A percentile compares a stretch with the other conserved stretches of the same genome.
phyloP scores from a whole-genome alignment of 1,140 invertebrate species.

The Bombus picipes region DNA sequence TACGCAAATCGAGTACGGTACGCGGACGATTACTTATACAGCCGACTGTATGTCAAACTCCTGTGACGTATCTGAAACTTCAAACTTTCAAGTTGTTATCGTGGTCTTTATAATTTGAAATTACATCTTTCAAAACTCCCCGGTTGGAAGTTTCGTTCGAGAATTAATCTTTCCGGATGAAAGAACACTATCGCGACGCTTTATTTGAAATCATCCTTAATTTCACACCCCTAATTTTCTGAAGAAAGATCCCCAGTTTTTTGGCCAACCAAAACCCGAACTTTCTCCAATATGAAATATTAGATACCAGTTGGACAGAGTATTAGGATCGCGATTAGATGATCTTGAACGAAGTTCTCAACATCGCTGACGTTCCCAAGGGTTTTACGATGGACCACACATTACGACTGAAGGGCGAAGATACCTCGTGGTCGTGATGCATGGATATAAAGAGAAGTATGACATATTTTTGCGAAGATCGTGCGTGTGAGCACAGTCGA shows the following conservation, averaged over 20 bases:
- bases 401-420: constrained; percentile 61
- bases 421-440: constrained; percentile 55
- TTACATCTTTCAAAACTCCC: background rate
- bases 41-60: too few species aligned
- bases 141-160: background rate
- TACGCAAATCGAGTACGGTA: too few species aligned
- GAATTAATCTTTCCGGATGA: background rate
- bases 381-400: constrained; percentile 66
- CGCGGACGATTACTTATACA: too few species aligned
- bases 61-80: background rate
- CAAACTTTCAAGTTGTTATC: background rate
- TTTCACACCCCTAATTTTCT: background rate
- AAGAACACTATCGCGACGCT: background rate
- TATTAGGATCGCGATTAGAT: background rate
- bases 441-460: constrained; percentile 65
- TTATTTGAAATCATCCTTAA: background rate
- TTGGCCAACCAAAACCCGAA: too few species aligned
- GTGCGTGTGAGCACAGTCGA: constrained; percentile 28
- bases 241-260: background rate
- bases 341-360: background rate
- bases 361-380: background rate
- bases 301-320: background rate
- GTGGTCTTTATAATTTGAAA: background rate
- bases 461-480: constrained; percentile 78
- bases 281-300: too few species aligned